phyloP scores from a whole-genome alignment of 2,888 invertebrate genomes.

The Crossocerus cetratus region DNA sequence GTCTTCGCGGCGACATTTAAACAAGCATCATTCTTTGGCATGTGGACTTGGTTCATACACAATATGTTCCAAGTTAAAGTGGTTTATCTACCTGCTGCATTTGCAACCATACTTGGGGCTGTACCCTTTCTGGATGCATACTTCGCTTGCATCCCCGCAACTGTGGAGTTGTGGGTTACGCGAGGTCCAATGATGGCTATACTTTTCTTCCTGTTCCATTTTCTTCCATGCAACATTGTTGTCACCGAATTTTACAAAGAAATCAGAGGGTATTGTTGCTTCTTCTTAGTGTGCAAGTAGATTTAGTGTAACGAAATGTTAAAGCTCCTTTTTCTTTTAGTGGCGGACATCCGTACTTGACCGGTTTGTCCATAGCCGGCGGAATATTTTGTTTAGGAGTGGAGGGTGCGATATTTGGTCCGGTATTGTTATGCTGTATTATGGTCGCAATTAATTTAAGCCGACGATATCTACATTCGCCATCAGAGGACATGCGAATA shows the following conservation, averaged over 20 bases:
- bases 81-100: constrained; percentile 95
- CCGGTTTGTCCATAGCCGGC: constrained; percentile 97
- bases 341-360: constrained; percentile 96
- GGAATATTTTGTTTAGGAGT: constrained; percentile 98
- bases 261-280: constrained; percentile 89
- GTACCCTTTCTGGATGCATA: constrained; percentile 98
- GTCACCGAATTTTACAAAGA: constrained; percentile 98
- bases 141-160: constrained; percentile 95
- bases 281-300: too few relatives aligned
- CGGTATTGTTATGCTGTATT: constrained; percentile 94
- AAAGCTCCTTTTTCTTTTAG: constrained; percentile 76
- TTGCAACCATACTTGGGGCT: constrained; percentile 95
- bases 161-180: constrained; percentile 95
- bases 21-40: constrained; percentile 97
- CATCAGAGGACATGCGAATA: constrained; percentile 79
- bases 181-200: constrained; percentile 92
- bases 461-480: constrained; percentile 76
- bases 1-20: constrained; percentile 98
- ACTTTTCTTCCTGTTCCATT: constrained; percentile 88
- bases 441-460: constrained; percentile 92
- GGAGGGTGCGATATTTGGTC: constrained; percentile 98
- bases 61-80: constrained; percentile 96
- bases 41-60: constrained; percentile 99
- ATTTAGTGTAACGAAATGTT: too few relatives aligned
- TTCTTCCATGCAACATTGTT: constrained; percentile 93